Evolutionary conservation across 1,140 invertebrate genomes (phyloP).

Genomic region (Grapholita molesta): DNA sequence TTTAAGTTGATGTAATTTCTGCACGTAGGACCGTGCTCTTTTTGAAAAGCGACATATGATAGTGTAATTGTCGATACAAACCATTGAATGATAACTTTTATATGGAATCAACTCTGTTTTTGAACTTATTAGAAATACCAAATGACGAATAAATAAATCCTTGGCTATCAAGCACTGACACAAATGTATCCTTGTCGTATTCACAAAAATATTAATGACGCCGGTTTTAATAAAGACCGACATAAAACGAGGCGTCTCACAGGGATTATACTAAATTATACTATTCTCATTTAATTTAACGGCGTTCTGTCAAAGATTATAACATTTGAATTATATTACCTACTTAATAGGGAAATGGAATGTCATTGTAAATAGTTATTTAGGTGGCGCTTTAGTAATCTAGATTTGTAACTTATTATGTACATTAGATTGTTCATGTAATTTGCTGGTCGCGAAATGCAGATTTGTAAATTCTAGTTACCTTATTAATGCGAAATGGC

Average conservation of each 20-base stretch:
- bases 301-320: conserved; percentile 2
- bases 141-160: background rate
- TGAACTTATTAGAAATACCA: no score
- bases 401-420: background rate
- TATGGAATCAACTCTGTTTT: no score
- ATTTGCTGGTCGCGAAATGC: background rate
- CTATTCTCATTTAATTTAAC: conserved; percentile 2
- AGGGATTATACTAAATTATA: background rate
- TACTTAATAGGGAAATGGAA: background rate
- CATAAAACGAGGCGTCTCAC: background rate
- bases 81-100: no score
- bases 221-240: background rate
- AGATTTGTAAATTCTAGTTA: background rate
- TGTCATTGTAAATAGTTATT: background rate
- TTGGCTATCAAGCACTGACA: background rate
- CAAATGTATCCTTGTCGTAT: background rate
- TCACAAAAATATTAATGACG: background rate
- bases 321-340: background rate
- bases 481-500: no score
- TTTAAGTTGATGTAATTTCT: no score
- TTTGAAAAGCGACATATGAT: no score
- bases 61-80: no score
- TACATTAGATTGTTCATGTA: background rate
- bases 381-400: conserved; percentile 13
- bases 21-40: no score